phyloP scores from a whole-genome alignment of 2,113 vertebrate species.

The Amphiprion ocellaris region DNA sequence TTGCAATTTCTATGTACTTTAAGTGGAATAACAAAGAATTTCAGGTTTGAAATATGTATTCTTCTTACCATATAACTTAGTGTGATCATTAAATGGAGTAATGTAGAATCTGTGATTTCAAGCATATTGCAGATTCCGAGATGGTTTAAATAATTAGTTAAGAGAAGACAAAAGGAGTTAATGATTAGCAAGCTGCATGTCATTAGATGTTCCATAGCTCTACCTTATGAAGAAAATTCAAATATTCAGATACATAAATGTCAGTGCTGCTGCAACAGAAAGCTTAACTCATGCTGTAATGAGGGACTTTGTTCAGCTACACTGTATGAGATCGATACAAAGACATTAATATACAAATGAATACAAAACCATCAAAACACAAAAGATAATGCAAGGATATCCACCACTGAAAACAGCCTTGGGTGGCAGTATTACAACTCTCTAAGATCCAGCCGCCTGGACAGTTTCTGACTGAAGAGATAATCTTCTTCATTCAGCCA shows the following conservation, averaged over 20 bases:
- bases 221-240: too few relatives aligned
- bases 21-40: too few relatives aligned
- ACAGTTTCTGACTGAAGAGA: conserved; percentile 64
- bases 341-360: conserved; percentile 40
- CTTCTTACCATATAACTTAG: too few relatives aligned
- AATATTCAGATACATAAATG: neutral
- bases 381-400: conserved; percentile 55
- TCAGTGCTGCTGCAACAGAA: neutral
- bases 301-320: conserved; percentile 6
- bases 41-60: too few relatives aligned
- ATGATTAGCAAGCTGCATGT: too few relatives aligned
- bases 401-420: conserved; percentile 49
- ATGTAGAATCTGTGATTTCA: too few relatives aligned
- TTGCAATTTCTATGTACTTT: too few relatives aligned
- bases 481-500: conserved; percentile 76
- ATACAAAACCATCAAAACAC: conserved; percentile 56
- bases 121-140: too few relatives aligned
- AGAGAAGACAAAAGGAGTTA: too few relatives aligned
- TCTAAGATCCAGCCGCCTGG: conserved; percentile 61
- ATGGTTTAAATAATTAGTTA: too few relatives aligned
- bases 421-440: conserved; percentile 64
- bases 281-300: conserved; percentile 33
- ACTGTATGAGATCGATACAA: conserved; percentile 40
- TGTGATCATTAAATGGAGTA: too few relatives aligned
- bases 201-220: too few relatives aligned